phyloP scores from a whole-genome alignment of 2,113 vertebrate species.

The Nannospalax galili region DNA sequence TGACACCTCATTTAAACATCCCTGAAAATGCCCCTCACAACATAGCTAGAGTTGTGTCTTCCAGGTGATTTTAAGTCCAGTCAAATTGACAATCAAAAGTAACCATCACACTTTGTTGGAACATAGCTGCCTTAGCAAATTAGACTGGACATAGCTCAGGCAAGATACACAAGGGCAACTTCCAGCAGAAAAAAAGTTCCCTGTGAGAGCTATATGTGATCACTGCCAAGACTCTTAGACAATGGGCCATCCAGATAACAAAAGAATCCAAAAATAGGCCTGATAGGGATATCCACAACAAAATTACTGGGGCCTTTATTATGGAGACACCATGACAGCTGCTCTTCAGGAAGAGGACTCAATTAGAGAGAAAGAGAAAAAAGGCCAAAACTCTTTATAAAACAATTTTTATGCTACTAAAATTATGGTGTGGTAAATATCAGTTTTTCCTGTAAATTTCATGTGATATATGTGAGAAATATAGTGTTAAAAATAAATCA shows the following conservation, averaged over 20 bases:
- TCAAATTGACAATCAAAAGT: not conserved
- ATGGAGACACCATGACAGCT: not conserved
- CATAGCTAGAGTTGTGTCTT: not conserved
- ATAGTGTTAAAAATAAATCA: not conserved
- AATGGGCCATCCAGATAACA: not conserved
- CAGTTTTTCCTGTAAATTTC: not conserved
- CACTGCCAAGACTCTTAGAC: not conserved
- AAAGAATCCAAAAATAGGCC: not conserved
- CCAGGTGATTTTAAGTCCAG: not conserved
- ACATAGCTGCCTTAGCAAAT: not conserved
- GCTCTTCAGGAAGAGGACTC: not conserved
- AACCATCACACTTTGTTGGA: not conserved
- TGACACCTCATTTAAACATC: not conserved
- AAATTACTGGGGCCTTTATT: not conserved
- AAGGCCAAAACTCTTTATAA: not conserved
- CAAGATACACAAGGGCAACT: not conserved
- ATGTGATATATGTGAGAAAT: not conserved
- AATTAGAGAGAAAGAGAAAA: not conserved
- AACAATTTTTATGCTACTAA: conserved; percentile 10
- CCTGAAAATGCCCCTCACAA: not conserved
- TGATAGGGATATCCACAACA: not conserved
- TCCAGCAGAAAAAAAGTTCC: not conserved
- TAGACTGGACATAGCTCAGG: not conserved
- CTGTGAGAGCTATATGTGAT: not conserved
- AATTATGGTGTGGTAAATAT: not conserved